These are phyloP conservation scores for Glyphotaelius pellucidus DNA, from an alignment of 2,888 invertebrate genomes.

Conservation along the genomic window DNA sequence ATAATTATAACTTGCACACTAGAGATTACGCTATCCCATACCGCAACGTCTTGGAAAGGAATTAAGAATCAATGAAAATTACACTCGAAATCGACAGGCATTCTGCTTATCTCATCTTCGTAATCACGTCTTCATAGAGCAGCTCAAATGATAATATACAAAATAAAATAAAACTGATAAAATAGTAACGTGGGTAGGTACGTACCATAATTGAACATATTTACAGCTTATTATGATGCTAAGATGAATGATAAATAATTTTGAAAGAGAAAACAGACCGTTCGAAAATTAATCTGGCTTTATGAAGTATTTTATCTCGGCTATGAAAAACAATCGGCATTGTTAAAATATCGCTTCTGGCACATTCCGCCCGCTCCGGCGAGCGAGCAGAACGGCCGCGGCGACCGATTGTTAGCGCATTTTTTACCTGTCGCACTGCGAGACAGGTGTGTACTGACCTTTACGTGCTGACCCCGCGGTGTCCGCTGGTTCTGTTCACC, in stretches of 20 bases:
- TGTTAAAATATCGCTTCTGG: slow-evolving; percentile 64
- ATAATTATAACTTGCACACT: no score
- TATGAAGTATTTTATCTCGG: slow-evolving; percentile 55
- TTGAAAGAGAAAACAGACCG: background rate
- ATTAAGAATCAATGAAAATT: no score
- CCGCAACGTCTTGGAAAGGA: no score
- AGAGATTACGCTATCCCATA: no score
- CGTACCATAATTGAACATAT: background rate
- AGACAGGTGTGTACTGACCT: background rate
- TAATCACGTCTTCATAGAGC: background rate
- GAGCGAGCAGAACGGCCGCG: background rate
- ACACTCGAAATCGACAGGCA: background rate
- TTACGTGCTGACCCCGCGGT: background rate
- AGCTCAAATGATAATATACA: background rate
- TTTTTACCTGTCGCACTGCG: background rate
- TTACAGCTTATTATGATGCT: background rate
- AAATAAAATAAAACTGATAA: no score
- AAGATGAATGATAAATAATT: background rate
- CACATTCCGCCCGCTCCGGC: slow-evolving; percentile 56
- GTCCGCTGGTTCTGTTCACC: background rate
- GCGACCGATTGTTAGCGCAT: slow-evolving; percentile 32
- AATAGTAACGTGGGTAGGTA: background rate
- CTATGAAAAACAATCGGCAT: slow-evolving; percentile 64
- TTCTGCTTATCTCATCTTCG: background rate
- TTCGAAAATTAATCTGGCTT: background rate